These are phyloP conservation scores for Selenia dentaria DNA, from an alignment of 2,888 invertebrate genomes.

Conservation along the genomic window DNA sequence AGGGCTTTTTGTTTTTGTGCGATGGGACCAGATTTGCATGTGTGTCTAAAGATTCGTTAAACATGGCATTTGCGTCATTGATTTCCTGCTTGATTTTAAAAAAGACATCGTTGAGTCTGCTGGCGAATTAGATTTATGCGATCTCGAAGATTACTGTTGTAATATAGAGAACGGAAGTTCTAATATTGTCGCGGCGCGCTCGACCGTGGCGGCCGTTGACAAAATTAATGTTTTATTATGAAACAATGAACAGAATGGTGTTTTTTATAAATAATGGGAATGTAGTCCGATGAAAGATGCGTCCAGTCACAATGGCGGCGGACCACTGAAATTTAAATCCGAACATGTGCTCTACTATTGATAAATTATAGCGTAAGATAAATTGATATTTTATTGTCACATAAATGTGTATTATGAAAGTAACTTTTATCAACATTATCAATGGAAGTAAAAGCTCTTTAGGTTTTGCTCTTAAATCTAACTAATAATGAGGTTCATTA, in stretches of 20 bases:
- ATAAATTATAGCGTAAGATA: conserved; percentile 38
- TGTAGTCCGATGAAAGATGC: conserved; percentile 64
- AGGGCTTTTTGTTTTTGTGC: conserved; percentile 67
- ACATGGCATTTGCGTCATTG: conserved; percentile 51
- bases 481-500: conserved; percentile 54
- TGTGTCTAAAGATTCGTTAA: conserved; percentile 49
- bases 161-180: conserved; percentile 68
- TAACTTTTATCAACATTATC: conserved; percentile 33
- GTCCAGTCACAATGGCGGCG: conserved; percentile 53
- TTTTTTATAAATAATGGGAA: conserved; percentile 68
- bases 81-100: conserved; percentile 50
- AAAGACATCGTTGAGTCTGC: conserved; percentile 33
- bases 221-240: conserved; percentile 82
- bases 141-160: conserved; percentile 47
- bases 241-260: conserved; percentile 79
- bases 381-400: conserved; percentile 42
- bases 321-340: conserved; percentile 43
- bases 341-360: conserved; percentile 36
- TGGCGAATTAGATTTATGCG: conserved; percentile 52
- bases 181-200: conserved; percentile 69
- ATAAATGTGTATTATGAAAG: conserved; percentile 34
- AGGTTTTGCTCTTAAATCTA: conserved; percentile 11
- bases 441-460: conserved; percentile 16
- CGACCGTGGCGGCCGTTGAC: conserved; percentile 72
- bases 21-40: conserved; percentile 66